A percentile compares a stretch with the other conserved stretches of the same genome.
phyloP scores from a whole-genome alignment of 2,797 vertebrate genomes.

The Sylvilagus floridanus region DNA sequence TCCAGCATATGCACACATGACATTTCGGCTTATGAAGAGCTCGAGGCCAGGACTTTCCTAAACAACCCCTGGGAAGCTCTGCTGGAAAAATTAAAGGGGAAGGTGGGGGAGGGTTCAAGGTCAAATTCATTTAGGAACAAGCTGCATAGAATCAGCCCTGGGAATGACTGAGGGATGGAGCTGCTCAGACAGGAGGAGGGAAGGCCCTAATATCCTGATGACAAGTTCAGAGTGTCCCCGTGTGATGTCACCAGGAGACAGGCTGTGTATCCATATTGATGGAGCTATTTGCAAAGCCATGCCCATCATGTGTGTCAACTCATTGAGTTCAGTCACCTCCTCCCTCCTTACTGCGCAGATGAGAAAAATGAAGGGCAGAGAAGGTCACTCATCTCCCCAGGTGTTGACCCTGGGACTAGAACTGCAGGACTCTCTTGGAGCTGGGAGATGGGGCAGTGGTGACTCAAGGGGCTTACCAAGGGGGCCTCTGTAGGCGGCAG shows the following conservation, averaged over 20 bases:
- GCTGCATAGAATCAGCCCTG: not conserved
- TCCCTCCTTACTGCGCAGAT: not conserved
- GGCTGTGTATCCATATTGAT: not conserved
- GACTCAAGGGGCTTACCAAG: not conserved
- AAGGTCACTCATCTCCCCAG: not conserved
- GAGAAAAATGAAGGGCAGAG: not conserved
- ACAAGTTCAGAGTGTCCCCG: not conserved
- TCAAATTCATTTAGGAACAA: not conserved
- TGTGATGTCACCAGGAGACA: not conserved
- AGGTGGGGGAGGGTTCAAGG: not conserved
- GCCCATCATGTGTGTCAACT: not conserved
- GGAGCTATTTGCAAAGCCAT: not conserved
- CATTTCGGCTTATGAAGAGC: not conserved
- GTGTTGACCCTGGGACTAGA: not conserved
- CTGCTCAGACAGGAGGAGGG: not conserved
- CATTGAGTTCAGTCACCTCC: not conserved
- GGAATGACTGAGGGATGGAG: not conserved
- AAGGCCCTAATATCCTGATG: not conserved
- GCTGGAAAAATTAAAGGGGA: not conserved
- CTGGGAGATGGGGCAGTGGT: not conserved
- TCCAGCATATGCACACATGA: not conserved
- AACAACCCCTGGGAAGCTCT: not conserved
- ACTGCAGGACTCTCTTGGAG: slow-evolving; percentile 23
- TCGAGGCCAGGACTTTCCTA: not conserved
- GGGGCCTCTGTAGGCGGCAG: slow-evolving; percentile 14